Conservation (phyloP, 2,113 vertebrate genomes). For the Myodes glareolus region DNA sequence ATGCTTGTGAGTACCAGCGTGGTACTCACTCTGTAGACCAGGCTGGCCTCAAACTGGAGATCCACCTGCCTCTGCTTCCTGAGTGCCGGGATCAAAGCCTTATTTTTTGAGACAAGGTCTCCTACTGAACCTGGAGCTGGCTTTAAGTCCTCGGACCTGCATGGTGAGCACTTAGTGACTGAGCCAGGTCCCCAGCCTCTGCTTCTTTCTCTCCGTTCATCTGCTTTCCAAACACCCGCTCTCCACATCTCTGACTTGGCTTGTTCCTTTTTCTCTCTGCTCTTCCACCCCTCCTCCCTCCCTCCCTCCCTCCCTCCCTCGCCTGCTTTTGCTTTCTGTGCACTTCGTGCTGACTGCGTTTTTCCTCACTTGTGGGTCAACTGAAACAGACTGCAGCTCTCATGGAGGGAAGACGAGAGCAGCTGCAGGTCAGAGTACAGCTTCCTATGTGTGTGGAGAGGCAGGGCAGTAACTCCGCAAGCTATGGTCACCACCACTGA, state of each 20-base stretch:
- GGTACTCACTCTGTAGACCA: background rate
- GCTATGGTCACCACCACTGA: accelerated
- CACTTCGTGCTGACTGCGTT: background rate
- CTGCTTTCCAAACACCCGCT: background rate
- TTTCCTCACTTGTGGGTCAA: background rate
- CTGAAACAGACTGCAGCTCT: background rate
- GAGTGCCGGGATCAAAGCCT: background rate
- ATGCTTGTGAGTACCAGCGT: background rate
- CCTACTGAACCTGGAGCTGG: background rate
- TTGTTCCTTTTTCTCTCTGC: background rate
- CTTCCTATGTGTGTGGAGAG: accelerated
- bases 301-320: background rate
- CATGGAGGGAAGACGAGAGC: background rate
- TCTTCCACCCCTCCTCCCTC: background rate
- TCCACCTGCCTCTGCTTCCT: background rate
- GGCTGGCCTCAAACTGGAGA: background rate
- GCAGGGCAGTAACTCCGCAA: background rate
- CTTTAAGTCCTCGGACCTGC: background rate
- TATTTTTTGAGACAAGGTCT: background rate
- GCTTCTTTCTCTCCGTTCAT: background rate
- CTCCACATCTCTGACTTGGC: background rate
- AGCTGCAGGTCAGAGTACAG: accelerated
- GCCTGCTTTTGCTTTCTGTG: background rate
- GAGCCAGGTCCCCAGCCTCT: background rate
- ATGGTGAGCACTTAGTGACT: background rate